These are phyloP conservation scores for Globodera rostochiensis DNA, from an alignment of 1,140 invertebrate species.

Conservation along the genomic window DNA sequence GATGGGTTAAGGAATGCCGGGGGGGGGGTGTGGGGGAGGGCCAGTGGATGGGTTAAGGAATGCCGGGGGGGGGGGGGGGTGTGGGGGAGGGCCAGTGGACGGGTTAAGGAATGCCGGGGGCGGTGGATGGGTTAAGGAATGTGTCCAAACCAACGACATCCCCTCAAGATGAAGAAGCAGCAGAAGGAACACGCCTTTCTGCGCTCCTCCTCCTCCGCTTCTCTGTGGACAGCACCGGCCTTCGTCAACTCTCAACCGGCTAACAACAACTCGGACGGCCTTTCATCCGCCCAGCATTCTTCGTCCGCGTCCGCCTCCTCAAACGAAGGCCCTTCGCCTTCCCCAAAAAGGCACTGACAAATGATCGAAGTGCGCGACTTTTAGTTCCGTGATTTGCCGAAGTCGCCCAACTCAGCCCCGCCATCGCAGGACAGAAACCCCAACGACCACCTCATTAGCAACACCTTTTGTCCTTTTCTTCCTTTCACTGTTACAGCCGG, in stretches of 20 bases:
- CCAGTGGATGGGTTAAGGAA: no score
- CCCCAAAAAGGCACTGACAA: conserved; percentile 25
- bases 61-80: no score
- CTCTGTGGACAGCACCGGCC: not conserved
- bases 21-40: no score
- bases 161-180: conserved; percentile 56
- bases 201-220: conserved; percentile 3
- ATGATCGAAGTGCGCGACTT: not conserved
- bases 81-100: no score
- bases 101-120: not conserved
- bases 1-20: no score
- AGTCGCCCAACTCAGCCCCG: no score
- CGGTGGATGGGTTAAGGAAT: not conserved
- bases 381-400: not conserved
- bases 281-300: conserved; percentile 18
- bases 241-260: not conserved
- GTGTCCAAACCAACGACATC: not conserved
- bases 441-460: not conserved
- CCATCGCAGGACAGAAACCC: not conserved
- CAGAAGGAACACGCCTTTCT: conserved; percentile 60
- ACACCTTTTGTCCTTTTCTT: not conserved
- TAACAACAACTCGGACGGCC: conserved; percentile 1
- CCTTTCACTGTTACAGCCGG: not conserved
- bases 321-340: conserved; percentile 9
- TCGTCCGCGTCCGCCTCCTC: conserved; percentile 28